Evolutionary conservation across 37 sponge, comb jelly and placozoan genomes (phyloP).

Genomic region (Ephydatia muelleri): DNA sequence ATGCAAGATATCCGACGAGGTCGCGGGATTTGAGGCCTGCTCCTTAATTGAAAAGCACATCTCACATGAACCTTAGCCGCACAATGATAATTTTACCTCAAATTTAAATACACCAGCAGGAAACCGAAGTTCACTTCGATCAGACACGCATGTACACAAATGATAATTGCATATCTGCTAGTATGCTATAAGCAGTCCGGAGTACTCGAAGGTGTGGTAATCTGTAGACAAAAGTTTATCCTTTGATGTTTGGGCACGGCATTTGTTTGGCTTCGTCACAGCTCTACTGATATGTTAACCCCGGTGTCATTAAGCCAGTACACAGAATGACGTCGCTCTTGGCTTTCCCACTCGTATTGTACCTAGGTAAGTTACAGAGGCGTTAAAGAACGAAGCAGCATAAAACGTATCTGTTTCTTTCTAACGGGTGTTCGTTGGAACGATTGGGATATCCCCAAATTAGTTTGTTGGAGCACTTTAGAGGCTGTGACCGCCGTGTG

Average conservation of each 20-base stretch:
- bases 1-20: no score
- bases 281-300: background rate
- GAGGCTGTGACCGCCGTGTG: background rate
- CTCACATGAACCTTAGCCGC: no score
- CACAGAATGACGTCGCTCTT: background rate
- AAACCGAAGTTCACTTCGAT: no score
- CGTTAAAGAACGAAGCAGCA: background rate
- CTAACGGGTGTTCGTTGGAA: no score
- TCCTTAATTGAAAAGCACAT: no score
- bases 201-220: background rate
- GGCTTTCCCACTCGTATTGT: background rate
- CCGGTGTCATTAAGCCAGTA: background rate
- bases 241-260: background rate
- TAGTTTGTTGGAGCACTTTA: background rate
- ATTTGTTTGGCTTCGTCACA: background rate
- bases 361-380: background rate
- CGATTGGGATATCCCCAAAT: background rate
- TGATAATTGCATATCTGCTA: no score
- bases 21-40: no score
- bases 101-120: no score
- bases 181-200: no score
- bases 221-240: background rate
- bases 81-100: no score
- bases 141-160: no score
- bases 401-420: no score